Conservation (phyloP, 2,113 vertebrate genomes). For the Phrynocephalus versicolor region DNA sequence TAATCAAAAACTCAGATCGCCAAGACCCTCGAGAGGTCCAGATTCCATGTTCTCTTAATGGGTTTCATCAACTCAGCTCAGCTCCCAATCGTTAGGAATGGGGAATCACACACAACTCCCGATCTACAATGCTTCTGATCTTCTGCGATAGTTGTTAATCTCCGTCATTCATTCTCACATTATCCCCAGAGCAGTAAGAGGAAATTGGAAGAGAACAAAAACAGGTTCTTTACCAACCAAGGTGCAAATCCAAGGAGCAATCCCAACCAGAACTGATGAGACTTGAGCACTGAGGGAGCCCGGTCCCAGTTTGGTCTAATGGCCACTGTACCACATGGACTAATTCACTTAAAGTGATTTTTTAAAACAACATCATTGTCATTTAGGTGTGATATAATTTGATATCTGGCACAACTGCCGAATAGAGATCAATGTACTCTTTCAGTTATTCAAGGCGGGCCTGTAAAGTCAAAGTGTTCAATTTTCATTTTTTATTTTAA, state of each 20-base stretch:
- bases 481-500: not conserved
- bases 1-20: not conserved
- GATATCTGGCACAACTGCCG: not conserved
- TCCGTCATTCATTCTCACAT: not conserved
- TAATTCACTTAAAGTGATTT: not conserved
- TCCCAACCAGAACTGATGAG: too few species aligned
- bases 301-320: not conserved
- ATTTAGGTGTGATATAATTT: not conserved
- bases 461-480: constrained; percentile 22
- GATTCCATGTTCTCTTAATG: not conserved
- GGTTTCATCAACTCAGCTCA: not conserved
- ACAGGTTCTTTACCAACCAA: not conserved
- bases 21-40: not conserved
- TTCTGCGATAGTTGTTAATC: not conserved
- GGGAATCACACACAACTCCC: not conserved
- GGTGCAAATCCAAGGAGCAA: too few species aligned
- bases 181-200: not conserved
- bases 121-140: not conserved
- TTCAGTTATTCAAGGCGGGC: constrained; percentile 35
- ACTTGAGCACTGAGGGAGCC: not conserved
- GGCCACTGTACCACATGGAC: not conserved
- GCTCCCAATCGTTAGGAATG: not conserved
- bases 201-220: not conserved
- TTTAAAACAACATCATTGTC: too few species aligned
- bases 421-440: not conserved